Evolutionary conservation across 2,888 invertebrate species (phyloP), one percentile per base, ranked within the genome.

Genomic region (Lasioglossum oenotherae): DNA sequence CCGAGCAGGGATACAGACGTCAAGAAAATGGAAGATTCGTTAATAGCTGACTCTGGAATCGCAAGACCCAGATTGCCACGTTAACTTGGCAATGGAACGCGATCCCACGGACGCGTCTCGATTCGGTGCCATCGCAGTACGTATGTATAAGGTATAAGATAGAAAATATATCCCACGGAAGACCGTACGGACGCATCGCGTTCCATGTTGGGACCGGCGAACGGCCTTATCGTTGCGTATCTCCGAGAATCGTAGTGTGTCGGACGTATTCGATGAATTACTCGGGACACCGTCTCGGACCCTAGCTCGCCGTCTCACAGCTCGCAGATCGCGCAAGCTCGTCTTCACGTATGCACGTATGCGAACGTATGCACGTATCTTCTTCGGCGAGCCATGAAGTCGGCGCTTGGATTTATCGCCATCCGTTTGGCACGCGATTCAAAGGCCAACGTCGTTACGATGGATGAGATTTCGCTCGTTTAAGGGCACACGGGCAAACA

Each of bases 371-470:
- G 49, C 57, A 85, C 91, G 90, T 88, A 90, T 92, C 91, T 86
- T 79, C 73, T 67, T 81, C 73, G 69, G 41, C 27, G 38, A 31
- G 60, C 57, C 67, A 57, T 31, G 73, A n/a, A 78, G 80, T 75
- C 81, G 81, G 64, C 16, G 64, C 16, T 81, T 86, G 74, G 74
- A 90, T 88, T 92, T 92, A 88, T 90, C 82, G 85, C 87, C 82
- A 53, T 80, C 84, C 82, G 79, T 84, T 91, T 86, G 88, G 87
- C 90, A 88, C 86, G 71, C 91, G 86, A 89, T 91, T 89, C 92
- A 94, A 94, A 94, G 93, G 94, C 93, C 93, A 94, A 86, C 89
- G 88, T 91, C 91, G 92, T 93, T 93, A 94, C 93, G 93, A 93
- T 87, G 90, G 90, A 91, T 88, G 80, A 71, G 91, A 90, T 89